Base-by-base conservation (phyloP, 2,113 vertebrate species). In the Protomyctophum bolini region DNA sequence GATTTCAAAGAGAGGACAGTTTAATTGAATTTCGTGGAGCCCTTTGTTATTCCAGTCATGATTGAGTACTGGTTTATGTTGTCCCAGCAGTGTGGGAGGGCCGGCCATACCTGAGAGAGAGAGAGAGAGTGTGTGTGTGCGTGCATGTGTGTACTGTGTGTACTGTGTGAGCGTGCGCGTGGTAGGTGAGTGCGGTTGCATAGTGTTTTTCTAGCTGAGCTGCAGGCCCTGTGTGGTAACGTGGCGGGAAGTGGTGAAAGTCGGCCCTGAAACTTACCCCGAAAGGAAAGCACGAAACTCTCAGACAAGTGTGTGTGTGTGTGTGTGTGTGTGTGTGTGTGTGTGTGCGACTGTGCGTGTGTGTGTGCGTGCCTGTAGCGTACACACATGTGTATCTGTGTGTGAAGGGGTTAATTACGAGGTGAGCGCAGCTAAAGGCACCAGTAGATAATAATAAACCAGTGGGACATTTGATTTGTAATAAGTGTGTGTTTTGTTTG, bases 11-110 rank as follows among this genome's bases (percentile, higher is more conserved):
- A 87, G 87, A 78, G 71, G 73, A 77, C 68, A 80, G 69, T 88
- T 90, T 89, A 90, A 90, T 89, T 89, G 85, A 91, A 90, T 88
- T 87, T 66, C 82, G 70, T 81, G 66, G 83, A 81, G 79, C 72
- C 84, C 79, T 84, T 90, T 88, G 85, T 89, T 90, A 87, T 89
- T 89, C 83, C 78, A 84, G 86, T 87, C 88, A 88, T 86, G 83
- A 84, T 72, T 81, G 85, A 80, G 82, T 79, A 69, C 79, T 14
- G 73, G 58, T 81, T 79, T 69, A 54, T 82, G 78, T 86, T 82
- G 80, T 88, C 83, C 86, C 85, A 81, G 80, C 82, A 84, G 76
- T 83, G 86, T 86, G 85, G 87, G 85, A 87, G 83, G 83, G 86
- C 79, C 69, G 29, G 73, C 66, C 76, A 8, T 86, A 86, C 85